Conservation (phyloP, 2,113 vertebrate genomes). For the Tringa solitaria region DNA sequence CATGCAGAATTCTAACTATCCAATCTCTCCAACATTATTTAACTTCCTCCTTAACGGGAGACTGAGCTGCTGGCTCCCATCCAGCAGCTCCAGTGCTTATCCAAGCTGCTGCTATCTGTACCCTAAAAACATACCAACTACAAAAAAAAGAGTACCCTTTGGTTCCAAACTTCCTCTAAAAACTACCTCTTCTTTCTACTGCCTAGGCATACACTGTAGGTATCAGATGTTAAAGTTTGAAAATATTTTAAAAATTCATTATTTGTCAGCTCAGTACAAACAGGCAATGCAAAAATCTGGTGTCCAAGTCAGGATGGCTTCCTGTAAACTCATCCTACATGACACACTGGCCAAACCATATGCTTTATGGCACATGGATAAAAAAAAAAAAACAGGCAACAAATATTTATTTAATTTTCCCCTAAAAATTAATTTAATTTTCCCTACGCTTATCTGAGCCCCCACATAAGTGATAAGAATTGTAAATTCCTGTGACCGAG, state of each 20-base stretch:
- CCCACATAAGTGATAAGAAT: neutral
- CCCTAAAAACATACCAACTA: slow-evolving; percentile 10
- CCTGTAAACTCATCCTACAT: neutral
- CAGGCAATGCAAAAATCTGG: neutral
- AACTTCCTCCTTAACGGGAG: slow-evolving; percentile 61
- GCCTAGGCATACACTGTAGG: accelerated
- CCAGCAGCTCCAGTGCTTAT: slow-evolving; percentile 42
- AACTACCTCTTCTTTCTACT: neutral
- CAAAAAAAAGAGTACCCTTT: neutral
- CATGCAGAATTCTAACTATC: neutral
- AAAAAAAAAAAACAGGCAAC: neutral
- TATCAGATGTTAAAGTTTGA: neutral
- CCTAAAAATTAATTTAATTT: too few species aligned
- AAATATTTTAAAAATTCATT: neutral
- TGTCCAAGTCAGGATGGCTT: neutral
- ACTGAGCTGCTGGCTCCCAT: slow-evolving; percentile 33
- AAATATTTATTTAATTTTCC: neutral
- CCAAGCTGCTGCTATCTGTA: slow-evolving; percentile 52
- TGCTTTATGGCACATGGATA: neutral
- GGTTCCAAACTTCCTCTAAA: neutral
- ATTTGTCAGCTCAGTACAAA: neutral
- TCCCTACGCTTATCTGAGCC: neutral
- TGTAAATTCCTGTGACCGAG: neutral
- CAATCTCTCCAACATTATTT: neutral
- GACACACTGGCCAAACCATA: neutral